Percentiles rank a stretch among this genome's conserved stretches.
Evolutionary conservation across 2,888 invertebrate genomes (phyloP).

Genomic region (Dasysyrphus tricinctus): DNA sequence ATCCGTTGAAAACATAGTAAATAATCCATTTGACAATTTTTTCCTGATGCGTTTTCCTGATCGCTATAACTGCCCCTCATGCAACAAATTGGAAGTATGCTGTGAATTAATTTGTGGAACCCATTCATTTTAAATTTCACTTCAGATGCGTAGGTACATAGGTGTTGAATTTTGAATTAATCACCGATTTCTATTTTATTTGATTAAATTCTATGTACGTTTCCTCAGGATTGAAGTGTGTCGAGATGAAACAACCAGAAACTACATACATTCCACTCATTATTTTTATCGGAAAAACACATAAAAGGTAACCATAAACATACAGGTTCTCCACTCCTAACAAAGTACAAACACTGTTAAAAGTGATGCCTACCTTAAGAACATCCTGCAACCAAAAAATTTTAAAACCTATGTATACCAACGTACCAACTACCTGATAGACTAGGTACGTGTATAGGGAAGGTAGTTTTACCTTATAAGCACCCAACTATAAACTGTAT

Average conservation of each 20-base stretch:
- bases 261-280: neutral
- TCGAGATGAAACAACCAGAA: neutral
- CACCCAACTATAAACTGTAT: constrained; percentile 18
- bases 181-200: neutral
- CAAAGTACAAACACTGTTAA: neutral
- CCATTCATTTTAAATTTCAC: neutral
- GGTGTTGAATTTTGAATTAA: neutral
- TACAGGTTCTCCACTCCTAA: neutral
- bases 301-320: neutral
- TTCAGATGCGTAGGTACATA: neutral
- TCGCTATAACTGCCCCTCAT: too few species aligned
- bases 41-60: too few species aligned
- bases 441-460: neutral
- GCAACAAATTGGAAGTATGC: too few species aligned
- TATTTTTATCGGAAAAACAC: neutral
- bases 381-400: constrained; percentile 29
- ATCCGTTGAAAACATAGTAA: too few species aligned
- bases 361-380: constrained; percentile 10
- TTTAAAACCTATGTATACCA: neutral
- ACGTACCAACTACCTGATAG: neutral
- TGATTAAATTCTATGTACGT: neutral
- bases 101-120: neutral
- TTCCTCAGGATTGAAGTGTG: neutral
- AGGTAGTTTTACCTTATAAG: constrained; percentile 14
- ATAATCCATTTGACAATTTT: too few species aligned